Percentiles rank a stretch among this genome's conserved stretches.
These are phyloP conservation scores for Apteryx owenii DNA, from an alignment of 2,113 vertebrate genomes.

Conservation along the genomic window DNA sequence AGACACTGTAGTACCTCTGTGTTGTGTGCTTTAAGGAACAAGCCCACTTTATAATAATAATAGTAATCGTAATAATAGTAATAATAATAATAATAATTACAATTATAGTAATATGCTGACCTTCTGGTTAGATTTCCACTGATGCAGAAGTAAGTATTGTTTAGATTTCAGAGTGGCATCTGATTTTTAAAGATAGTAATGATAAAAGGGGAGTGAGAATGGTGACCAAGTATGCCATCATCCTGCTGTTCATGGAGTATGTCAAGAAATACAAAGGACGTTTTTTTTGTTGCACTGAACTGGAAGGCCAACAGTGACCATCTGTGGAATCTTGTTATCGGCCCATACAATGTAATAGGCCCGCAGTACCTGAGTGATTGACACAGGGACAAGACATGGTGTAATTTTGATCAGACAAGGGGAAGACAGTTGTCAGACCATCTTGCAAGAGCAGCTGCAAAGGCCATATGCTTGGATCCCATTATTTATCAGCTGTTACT, in stretches of 20 bases:
- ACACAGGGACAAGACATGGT: not conserved
- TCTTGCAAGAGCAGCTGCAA: rapidly evolving
- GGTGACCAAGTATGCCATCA: not conserved
- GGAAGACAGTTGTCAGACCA: not conserved
- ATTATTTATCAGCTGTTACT: not conserved
- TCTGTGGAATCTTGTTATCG: not conserved
- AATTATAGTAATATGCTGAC: not conserved
- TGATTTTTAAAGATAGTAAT: not conserved
- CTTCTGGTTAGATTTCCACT: not conserved
- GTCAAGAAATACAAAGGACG: not conserved
- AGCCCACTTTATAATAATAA: not conserved
- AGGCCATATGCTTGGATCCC: not conserved
- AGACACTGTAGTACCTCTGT: not conserved
- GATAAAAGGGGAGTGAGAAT: not conserved
- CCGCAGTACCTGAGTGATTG: not conserved
- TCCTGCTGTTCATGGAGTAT: not conserved
- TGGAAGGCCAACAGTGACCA: not conserved
- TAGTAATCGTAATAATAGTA: not conserved
- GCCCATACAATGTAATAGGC: no score
- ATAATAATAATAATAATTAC: not conserved
- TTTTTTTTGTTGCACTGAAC: not conserved
- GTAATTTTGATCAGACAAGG: not conserved
- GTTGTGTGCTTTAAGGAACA: not conserved
- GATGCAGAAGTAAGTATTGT: not conserved
- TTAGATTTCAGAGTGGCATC: not conserved